Conservation (phyloP, 2,797 vertebrate species). For the Rhabdophis nuchalis region DNA sequence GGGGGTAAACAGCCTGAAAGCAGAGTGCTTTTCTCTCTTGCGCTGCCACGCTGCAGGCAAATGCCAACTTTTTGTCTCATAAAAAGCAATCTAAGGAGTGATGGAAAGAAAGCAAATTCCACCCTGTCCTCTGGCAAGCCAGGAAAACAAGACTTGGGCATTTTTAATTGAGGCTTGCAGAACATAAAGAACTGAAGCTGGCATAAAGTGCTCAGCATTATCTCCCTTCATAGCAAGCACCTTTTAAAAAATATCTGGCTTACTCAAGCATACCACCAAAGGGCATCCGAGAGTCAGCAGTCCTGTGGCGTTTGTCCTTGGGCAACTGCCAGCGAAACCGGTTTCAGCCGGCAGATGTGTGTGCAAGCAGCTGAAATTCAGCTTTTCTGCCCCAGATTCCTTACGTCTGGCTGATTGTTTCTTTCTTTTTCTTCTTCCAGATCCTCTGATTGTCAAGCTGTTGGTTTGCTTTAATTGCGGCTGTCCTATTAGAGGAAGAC, state of each 20-base stretch:
- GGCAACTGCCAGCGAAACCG: constrained; percentile 68
- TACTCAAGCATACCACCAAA: constrained; percentile 58
- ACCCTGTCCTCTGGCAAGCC: constrained; percentile 56
- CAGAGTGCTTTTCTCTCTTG: constrained; percentile 46
- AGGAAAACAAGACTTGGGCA: constrained; percentile 61
- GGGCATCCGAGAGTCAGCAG: constrained; percentile 64
- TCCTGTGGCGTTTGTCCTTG: constrained; percentile 65
- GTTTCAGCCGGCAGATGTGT: constrained; percentile 64
- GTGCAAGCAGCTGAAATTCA: constrained; percentile 56
- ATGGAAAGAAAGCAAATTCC: constrained; percentile 49
- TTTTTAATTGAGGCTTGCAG: constrained; percentile 66
- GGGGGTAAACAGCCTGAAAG: constrained; percentile 45
- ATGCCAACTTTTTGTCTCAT: constrained; percentile 55
- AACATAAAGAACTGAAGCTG: constrained; percentile 60
- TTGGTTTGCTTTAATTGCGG: constrained; percentile 58
- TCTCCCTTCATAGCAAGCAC: constrained; percentile 55
- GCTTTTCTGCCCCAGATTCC: constrained; percentile 60
- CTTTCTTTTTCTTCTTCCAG: constrained; percentile 14
- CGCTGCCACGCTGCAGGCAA: constrained; percentile 53
- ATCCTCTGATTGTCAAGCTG: constrained; percentile 41
- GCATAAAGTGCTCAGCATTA: constrained; percentile 51
- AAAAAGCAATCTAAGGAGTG: constrained; percentile 51
- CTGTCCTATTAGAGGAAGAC: constrained; percentile 57
- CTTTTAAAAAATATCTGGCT: constrained; percentile 50
- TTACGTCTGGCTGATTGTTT: constrained; percentile 54